phyloP scores from a whole-genome alignment of 2,797 vertebrate genomes.

The Holocentrus rufus region DNA sequence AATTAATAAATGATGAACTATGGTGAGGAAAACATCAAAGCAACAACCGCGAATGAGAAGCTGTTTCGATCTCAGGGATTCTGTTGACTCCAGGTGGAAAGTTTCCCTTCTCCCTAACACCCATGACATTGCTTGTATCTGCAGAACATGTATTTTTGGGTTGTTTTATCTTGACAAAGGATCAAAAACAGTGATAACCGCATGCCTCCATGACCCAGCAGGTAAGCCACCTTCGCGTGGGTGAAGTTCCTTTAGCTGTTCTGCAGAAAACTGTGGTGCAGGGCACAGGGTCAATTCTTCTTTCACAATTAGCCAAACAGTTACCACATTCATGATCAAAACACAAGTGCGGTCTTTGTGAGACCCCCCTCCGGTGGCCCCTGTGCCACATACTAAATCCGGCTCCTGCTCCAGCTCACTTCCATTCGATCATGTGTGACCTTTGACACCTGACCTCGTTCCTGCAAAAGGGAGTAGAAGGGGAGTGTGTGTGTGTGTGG shows the following conservation, averaged over 20 bases:
- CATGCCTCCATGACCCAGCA: too few species aligned
- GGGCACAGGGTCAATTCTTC: neutral
- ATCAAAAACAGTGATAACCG: too few species aligned
- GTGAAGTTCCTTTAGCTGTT: too few species aligned
- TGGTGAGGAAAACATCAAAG: constrained; percentile 24
- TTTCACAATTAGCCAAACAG: constrained; percentile 11
- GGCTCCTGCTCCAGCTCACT: constrained; percentile 21
- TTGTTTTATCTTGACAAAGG: too few species aligned
- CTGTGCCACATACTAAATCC: constrained; percentile 28
- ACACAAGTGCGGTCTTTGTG: neutral
- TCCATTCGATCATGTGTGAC: constrained; percentile 58
- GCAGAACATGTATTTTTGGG: too few species aligned
- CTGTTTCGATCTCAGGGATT: constrained; percentile 9
- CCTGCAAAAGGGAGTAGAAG: constrained; percentile 34
- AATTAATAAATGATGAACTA: constrained; percentile 61
- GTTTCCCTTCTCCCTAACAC: too few species aligned
- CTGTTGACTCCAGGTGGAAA: too few species aligned
- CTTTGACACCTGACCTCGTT: constrained; percentile 66
- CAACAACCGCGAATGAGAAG: constrained; percentile 34
- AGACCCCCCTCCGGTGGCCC: constrained; percentile 11
- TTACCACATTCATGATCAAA: constrained; percentile 7
- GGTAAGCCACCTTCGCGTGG: too few species aligned
- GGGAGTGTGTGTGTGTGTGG: too few species aligned
- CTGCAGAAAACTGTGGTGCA: neutral
- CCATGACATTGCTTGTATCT: too few species aligned